Percentiles rank a stretch among this genome's conserved stretches.
Evolutionary conservation across 2,888 invertebrate genomes (phyloP).

Genomic region (Orthonychiurus folsomi): DNA sequence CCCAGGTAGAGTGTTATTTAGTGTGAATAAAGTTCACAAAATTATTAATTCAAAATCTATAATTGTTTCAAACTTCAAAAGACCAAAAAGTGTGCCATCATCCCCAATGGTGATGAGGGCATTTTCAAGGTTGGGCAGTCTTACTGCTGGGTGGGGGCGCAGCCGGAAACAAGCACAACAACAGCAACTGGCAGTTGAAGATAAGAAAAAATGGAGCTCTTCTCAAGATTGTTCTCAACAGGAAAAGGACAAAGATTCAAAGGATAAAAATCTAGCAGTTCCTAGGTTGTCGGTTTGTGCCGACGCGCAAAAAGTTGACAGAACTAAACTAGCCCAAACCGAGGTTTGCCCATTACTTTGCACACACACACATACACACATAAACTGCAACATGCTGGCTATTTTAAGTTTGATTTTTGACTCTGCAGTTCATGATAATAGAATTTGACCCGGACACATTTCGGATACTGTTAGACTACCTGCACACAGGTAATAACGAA

Average conservation of each 20-base stretch:
- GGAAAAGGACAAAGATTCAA: constrained; percentile 42
- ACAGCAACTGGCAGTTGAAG: constrained; percentile 65
- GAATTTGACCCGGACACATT: constrained; percentile 92
- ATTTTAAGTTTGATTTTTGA: no score
- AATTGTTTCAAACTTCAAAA: no score
- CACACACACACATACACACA: background rate
- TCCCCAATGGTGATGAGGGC: constrained; percentile 90
- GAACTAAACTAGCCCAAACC: constrained; percentile 81
- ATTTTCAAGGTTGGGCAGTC: constrained; percentile 78
- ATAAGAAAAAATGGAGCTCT: constrained; percentile 79
- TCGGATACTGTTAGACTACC: constrained; percentile 77
- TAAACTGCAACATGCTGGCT: constrained; percentile 7
- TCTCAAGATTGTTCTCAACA: constrained; percentile 66
- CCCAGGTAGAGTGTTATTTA: constrained; percentile 49
- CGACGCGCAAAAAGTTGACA: constrained; percentile 86
- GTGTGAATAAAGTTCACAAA: no score
- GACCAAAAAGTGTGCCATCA: constrained; percentile 86
- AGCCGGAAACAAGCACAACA: constrained; percentile 52
- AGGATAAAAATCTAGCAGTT: constrained; percentile 72
- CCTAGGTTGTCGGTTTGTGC: constrained; percentile 85
- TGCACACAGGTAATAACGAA: no score
- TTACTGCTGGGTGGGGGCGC: constrained; percentile 83
- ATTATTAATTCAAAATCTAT: no score
- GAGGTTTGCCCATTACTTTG: constrained; percentile 52
- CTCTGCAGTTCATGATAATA: constrained; percentile 76